phyloP scores from a whole-genome alignment of 2,113 vertebrate species.

The Phalacrocorax aristotelis region DNA sequence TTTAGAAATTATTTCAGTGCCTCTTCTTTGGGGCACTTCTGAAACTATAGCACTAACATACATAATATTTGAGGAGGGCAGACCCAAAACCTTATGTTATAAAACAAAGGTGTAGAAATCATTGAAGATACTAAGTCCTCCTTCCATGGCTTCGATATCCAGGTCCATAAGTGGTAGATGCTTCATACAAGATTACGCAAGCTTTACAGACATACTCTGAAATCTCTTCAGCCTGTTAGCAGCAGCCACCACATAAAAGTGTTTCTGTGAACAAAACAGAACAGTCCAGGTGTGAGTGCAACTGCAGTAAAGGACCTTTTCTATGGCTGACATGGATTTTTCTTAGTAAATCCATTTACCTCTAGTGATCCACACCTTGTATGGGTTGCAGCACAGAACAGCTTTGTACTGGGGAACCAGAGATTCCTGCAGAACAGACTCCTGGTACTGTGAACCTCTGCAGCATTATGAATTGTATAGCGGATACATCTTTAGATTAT shows the following conservation, averaged over 20 bases:
- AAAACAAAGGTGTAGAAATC: background rate
- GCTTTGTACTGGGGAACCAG: background rate
- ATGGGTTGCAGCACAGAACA: background rate
- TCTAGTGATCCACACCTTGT: background rate
- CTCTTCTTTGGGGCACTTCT: background rate
- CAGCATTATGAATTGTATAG: background rate
- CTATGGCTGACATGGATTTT: background rate
- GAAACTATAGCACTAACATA: background rate
- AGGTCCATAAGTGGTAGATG: background rate
- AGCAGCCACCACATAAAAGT: constrained; percentile 85
- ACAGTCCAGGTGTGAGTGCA: background rate
- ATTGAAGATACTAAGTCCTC: background rate
- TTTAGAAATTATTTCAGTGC: background rate
- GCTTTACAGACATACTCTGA: constrained; percentile 66
- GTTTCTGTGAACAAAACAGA: constrained; percentile 78
- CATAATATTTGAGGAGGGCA: background rate
- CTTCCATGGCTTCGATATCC: background rate
- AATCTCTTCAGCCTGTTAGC: constrained; percentile 87
- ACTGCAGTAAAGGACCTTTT: background rate
- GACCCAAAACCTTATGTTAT: background rate
- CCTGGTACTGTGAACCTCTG: background rate
- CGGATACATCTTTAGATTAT: background rate
- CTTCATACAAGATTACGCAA: background rate
- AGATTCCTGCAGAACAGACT: background rate
- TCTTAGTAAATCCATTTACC: background rate